These are phyloP conservation scores for Xylota sylvarum DNA, from an alignment of 2,888 invertebrate species.

Conservation along the genomic window DNA sequence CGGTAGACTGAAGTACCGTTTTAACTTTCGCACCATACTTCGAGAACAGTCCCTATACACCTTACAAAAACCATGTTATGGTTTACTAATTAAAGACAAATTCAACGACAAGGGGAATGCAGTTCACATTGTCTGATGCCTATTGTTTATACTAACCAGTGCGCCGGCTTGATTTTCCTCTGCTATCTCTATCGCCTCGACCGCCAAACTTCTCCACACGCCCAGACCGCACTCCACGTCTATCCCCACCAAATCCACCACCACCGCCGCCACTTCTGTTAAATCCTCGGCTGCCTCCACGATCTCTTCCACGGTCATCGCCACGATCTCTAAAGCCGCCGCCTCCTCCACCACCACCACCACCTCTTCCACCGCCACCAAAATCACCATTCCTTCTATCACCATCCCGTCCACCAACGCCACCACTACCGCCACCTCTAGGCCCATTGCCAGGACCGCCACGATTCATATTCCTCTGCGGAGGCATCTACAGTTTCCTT, in stretches of 20 bases:
- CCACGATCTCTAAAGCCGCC: conserved; percentile 62
- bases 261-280: conserved; percentile 58
- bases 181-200: conserved; percentile 54
- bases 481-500: conserved; percentile 63
- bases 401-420: conserved; percentile 41
- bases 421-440: conserved; percentile 33
- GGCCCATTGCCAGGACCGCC: conserved; percentile 57
- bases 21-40: too few relatives aligned
- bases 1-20: too few relatives aligned
- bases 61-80: neutral
- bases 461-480: conserved; percentile 74
- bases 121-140: neutral
- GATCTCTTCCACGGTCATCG: conserved; percentile 58
- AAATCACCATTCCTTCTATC: conserved; percentile 51
- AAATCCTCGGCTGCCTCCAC: conserved; percentile 48
- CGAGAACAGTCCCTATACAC: too few relatives aligned
- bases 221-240: conserved; percentile 80
- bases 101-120: neutral
- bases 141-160: conserved; percentile 46
- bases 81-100: neutral
- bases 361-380: conserved; percentile 13
- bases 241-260: conserved; percentile 71
- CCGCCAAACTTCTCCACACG: conserved; percentile 79
- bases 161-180: conserved; percentile 51
- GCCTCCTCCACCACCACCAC: conserved; percentile 44